Base-by-base conservation (phyloP, 2,888 invertebrate genomes). In the Priocnemis perturbator region DNA sequence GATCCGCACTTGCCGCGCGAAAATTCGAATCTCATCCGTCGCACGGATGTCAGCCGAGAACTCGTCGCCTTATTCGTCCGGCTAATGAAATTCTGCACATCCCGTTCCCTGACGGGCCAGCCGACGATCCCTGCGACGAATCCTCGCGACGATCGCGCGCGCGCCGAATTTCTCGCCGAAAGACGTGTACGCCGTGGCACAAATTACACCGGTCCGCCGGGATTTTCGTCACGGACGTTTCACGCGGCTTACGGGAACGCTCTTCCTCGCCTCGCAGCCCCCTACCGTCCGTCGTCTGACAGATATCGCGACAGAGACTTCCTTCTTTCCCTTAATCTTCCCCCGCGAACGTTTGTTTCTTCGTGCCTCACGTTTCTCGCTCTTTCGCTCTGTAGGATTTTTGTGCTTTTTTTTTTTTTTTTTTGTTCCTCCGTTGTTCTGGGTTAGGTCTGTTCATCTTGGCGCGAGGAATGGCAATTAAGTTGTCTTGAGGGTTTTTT, bases 171-270 rank as follows among this genome's bases (percentile, higher is more conserved):
- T 60, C 60, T 37, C 26, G 14, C n/a, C 55, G 50, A 56, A 47
- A 14, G 44, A 50, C n/a, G 62, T 44, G 58, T 15, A 19, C 62
- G 14, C 37, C 55, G 17, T 48, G 37, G 44, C 48, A 71, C 67
- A 74, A 76, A 74, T 76, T 76, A 67, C 64, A 72, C 67, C 64
- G 64, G 66, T 60, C 75, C 63, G 69, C n/a, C 2, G 71, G 64
- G 71, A 69, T 69, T 69, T 63, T 60, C 55, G 60, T 58, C 63
- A 23, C 64, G 64, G 58, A 67, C 58, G 67, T 74, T 69, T 50
- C 68, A 26, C 20, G 58, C 50, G 53, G 62, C 59, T 62, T 62
- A 62, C 61, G 37, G 7, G 26, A 62, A n/a, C 53, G 55, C 37
- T 59, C 20, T 45, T 2, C 53, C 47, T 20, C 52, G 69, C 69